These are phyloP conservation scores for Physocephala rufipes DNA, from an alignment of 2,888 invertebrate species.

Conservation along the genomic window DNA sequence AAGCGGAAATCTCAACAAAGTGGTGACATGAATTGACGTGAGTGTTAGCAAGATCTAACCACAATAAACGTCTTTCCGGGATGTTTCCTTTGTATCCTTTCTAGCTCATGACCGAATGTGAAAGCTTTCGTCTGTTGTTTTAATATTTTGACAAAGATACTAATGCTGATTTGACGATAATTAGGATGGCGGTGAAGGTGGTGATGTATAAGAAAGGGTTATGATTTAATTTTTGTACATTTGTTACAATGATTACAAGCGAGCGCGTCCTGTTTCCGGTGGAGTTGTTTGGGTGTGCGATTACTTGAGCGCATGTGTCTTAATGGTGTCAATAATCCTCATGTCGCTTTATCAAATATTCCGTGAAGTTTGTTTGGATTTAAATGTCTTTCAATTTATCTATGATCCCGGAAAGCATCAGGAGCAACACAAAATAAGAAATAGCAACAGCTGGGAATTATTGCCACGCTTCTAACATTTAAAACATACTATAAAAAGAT, in stretches of 20 bases:
- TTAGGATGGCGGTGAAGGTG: too few species aligned
- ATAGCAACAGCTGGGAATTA: too few species aligned
- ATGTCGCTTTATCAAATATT: slow-evolving; percentile 43
- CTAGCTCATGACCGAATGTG: too few species aligned
- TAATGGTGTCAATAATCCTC: slow-evolving; percentile 52
- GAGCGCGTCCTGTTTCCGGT: background rate
- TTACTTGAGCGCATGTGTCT: slow-evolving; percentile 7
- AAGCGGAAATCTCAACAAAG: slow-evolving; percentile 63
- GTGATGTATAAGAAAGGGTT: background rate
- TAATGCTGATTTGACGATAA: too few species aligned
- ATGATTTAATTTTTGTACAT: background rate
- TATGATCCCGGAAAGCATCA: background rate
- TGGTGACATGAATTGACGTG: slow-evolving; percentile 57
- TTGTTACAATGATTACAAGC: background rate
- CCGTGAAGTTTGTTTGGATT: slow-evolving; percentile 49
- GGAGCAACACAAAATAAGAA: too few species aligned
- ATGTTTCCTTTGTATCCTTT: background rate
- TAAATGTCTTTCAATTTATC: slow-evolving; percentile 35
- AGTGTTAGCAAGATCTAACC: slow-evolving; percentile 5
- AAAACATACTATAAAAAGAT: too few species aligned
- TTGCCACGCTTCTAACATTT: too few species aligned
- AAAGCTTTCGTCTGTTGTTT: background rate
- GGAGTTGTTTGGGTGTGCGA: slow-evolving; percentile 5
- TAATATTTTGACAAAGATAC: too few species aligned
- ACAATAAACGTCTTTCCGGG: slow-evolving; percentile 24